phyloP scores from a whole-genome alignment of 23 tunicate genomes.

The Botrylloides violaceus region DNA sequence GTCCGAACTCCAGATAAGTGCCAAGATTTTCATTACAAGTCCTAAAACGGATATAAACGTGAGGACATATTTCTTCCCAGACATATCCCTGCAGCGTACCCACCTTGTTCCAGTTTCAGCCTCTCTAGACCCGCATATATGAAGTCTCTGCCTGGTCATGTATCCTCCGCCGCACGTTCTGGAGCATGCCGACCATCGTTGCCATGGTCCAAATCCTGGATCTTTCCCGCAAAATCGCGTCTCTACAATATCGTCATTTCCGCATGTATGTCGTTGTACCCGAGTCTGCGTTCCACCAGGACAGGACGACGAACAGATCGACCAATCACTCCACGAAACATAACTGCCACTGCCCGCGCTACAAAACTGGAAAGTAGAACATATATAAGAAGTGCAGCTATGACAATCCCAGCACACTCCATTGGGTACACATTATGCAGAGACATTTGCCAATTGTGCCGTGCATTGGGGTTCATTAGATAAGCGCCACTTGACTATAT shows the following conservation, averaged over 20 bases:
- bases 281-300: slow-evolving; percentile 33
- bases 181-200: slow-evolving; percentile 57
- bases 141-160: slow-evolving; percentile 35
- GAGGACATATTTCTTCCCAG: no score
- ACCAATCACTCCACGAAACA: slow-evolving; percentile 17
- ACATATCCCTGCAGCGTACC: not conserved
- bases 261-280: slow-evolving; percentile 32
- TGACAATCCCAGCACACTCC: no score
- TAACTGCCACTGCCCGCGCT: slow-evolving; percentile 29
- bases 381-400: no score
- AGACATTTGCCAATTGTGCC: no score
- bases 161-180: slow-evolving; percentile 84
- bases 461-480: no score
- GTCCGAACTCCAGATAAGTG: slow-evolving; percentile 25
- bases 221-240: slow-evolving; percentile 50
- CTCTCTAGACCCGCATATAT: slow-evolving; percentile 37
- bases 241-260: slow-evolving; percentile 9
- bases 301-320: slow-evolving; percentile 29
- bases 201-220: slow-evolving; percentile 60
- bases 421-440: no score
- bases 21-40: slow-evolving; percentile 77
- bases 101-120: slow-evolving; percentile 26
- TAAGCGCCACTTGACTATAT: no score
- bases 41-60: slow-evolving; percentile 1
- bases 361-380: slow-evolving; percentile 9